Conservation (phyloP, 2,888 invertebrate genomes). For the Protodeltote pygarga region DNA sequence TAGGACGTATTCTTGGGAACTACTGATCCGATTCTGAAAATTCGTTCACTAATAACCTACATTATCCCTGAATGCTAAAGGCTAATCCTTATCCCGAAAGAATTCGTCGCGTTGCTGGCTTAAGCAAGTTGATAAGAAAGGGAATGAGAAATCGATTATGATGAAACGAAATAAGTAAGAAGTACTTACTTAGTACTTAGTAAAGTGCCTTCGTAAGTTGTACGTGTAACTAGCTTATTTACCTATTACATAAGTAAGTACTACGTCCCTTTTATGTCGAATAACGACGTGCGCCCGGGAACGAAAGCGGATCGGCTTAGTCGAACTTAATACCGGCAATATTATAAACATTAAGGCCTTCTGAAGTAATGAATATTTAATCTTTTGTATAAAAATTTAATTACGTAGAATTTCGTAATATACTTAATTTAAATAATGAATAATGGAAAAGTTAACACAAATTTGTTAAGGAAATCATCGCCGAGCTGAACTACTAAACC, state of each 20-base stretch:
- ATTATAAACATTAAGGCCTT: slow-evolving; percentile 16
- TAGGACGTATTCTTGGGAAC: no score
- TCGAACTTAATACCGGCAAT: slow-evolving; percentile 12
- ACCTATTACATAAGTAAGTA: slow-evolving; percentile 6
- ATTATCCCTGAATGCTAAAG: no score
- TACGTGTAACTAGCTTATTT: not conserved
- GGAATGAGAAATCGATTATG: no score
- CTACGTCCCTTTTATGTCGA: slow-evolving; percentile 3
- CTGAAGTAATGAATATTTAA: slow-evolving; percentile 30
- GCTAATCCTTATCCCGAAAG: no score
- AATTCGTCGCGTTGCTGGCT: no score
- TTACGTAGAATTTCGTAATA: not conserved
- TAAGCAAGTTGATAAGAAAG: no score
- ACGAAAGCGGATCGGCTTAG: slow-evolving; percentile 35
- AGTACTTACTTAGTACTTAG: no score
- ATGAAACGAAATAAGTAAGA: no score
- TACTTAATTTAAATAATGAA: not conserved
- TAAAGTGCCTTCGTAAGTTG: not conserved
- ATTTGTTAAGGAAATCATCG: no score
- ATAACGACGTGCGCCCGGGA: slow-evolving; percentile 21
- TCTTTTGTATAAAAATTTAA: slow-evolving; percentile 20
- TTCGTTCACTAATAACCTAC: no score
- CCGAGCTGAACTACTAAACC: no score
- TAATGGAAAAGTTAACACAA: not conserved
- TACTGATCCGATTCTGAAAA: no score